Conservation (phyloP, 2,888 invertebrate genomes). For the Eupithecia tripunctaria region DNA sequence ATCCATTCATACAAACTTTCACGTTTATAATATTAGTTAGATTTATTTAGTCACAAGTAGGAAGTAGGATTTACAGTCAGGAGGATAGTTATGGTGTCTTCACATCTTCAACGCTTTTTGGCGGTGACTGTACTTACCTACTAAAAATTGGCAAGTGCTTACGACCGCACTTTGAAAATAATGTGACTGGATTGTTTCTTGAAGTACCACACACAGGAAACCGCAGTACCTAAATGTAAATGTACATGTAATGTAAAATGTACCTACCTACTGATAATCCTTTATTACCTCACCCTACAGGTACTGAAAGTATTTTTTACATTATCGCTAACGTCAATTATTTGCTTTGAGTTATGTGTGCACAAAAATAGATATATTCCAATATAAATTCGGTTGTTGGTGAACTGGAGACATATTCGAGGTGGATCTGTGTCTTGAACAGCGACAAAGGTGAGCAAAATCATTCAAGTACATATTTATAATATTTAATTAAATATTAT, state of each 20-base stretch:
- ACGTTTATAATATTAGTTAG: too few species aligned
- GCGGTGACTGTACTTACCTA: not conserved
- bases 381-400: conserved; percentile 46
- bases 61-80: too few species aligned
- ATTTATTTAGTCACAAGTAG: too few species aligned
- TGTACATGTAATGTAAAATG: not conserved
- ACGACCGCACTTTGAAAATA: not conserved
- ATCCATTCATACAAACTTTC: too few species aligned
- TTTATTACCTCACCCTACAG: conserved; percentile 33
- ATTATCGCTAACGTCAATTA: conserved; percentile 43
- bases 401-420: conserved; percentile 14
- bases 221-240: conserved; percentile 1
- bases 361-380: conserved; percentile 42
- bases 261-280: conserved; percentile 25
- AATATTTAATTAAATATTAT: too few species aligned
- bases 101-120: not conserved
- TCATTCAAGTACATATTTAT: too few species aligned
- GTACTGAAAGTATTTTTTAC: conserved; percentile 36
- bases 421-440: conserved; percentile 4
- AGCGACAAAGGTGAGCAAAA: conserved; percentile 22
- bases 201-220: conserved; percentile 38
- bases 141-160: not conserved
- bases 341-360: conserved; percentile 40
- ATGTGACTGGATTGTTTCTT: not conserved
- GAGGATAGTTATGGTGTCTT: not conserved